Percentiles rank a stretch among this genome's conserved stretches.
Evolutionary conservation across 2,888 invertebrate genomes (phyloP).

Genomic region (Neocrepidodera transversa): DNA sequence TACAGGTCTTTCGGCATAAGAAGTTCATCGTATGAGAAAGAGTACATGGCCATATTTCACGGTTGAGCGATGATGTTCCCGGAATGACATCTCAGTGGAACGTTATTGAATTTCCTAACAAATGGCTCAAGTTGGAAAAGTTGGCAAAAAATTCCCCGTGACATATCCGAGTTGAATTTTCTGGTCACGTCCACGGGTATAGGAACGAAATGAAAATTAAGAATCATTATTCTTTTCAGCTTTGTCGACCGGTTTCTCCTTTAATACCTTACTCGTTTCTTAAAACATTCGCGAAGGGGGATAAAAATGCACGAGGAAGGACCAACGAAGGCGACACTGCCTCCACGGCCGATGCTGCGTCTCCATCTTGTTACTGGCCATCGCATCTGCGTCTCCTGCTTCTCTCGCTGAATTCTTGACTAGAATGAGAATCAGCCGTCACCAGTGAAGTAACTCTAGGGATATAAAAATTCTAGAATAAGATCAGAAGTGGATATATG

Average conservation of each 20-base stretch:
- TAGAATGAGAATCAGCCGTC: slow-evolving; percentile 57
- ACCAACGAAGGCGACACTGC: slow-evolving; percentile 32
- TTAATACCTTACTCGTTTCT: slow-evolving; percentile 59
- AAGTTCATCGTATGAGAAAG: slow-evolving; percentile 30
- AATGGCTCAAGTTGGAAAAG: slow-evolving; percentile 58
- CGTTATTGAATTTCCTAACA: slow-evolving; percentile 62
- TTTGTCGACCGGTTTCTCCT: slow-evolving; percentile 58
- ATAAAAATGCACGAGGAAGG: slow-evolving; percentile 58
- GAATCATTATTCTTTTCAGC: slow-evolving; percentile 63
- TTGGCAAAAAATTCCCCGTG: slow-evolving; percentile 58
- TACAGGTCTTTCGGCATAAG: slow-evolving; percentile 21
- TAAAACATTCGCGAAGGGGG: slow-evolving; percentile 57
- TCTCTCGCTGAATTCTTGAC: slow-evolving; percentile 51
- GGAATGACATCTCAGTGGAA: slow-evolving; percentile 60
- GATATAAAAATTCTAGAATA: slow-evolving; percentile 1
- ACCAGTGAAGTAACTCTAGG: slow-evolving; percentile 29
- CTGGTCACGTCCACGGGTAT: slow-evolving; percentile 60
- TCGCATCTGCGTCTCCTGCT: slow-evolving; percentile 55
- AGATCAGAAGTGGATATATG: slow-evolving; percentile 13
- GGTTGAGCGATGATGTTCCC: slow-evolving; percentile 59
- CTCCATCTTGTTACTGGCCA: slow-evolving; percentile 48
- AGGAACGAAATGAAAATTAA: slow-evolving; percentile 63
- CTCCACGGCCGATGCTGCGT: slow-evolving; percentile 21
- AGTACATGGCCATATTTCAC: slow-evolving; percentile 55
- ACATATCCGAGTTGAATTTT: slow-evolving; percentile 58